Base-by-base conservation (phyloP, 2,113 vertebrate species). In the Eublepharis macularius region DNA sequence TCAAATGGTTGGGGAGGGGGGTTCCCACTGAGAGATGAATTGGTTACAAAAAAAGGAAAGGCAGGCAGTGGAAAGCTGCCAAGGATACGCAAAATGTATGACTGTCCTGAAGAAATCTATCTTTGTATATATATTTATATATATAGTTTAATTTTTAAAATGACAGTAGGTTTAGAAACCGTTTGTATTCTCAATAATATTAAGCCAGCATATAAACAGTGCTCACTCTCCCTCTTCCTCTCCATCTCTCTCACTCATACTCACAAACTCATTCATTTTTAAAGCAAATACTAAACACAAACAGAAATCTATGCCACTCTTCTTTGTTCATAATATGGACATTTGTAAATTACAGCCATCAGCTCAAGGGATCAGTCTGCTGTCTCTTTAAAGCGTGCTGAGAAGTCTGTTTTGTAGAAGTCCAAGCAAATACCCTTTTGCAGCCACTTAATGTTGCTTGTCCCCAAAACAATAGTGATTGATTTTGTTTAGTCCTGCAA, bases 401-500 rank as follows among this genome's bases (percentile, higher is more conserved):
- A 36, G n/a, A 86, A 91, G 21, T 0, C 36, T 34, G 32, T 2
- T 32, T 47, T 81, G 36, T 12, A 36, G 2, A 87, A 88, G 82
- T 75, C 80, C 86, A 82, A 79, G 47, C 65, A 86, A 89, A 90
- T 45, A 3, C 12, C 78, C 76, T 92, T 89, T 93, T 86, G 75
- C 79, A 87, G 39, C 57, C 84, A 70, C 90, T 92, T 93, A 90
- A 86, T 78, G 2, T 19, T 24, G 39, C 87, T 2, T 6, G 63
- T 86, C 70, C 92, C 89, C 88, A 87, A 63, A 96, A 95, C 93
- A 95, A 88, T 86, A 75, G 82, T 90, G 72, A 95, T 93, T 92
- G 94, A 95, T 96, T 95, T 92, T 95, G 89, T 92, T 94, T 95
- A 93, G 88, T 92, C 87, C 91, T 90, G 87, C 93, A 95, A 95